These are phyloP conservation scores for Sciurus vulgaris DNA, from an alignment of 2,797 vertebrate species.

Conservation along the genomic window DNA sequence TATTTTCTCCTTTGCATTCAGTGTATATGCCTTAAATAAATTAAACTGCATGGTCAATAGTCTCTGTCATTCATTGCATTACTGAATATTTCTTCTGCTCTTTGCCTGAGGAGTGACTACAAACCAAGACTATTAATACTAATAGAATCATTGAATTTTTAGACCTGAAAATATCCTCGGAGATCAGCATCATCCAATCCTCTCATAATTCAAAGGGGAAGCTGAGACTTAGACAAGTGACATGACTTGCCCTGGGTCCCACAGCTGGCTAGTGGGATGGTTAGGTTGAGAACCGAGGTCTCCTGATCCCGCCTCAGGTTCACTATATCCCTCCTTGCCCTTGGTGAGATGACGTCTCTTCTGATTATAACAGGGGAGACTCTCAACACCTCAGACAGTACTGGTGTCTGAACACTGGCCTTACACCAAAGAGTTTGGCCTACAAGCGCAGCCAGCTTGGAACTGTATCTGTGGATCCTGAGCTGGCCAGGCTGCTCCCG, in stretches of 20 bases:
- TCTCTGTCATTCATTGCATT: slow-evolving; percentile 59
- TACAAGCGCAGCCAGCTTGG: background rate
- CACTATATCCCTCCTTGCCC: background rate
- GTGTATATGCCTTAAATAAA: slow-evolving; percentile 72
- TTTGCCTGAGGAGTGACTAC: slow-evolving; percentile 53
- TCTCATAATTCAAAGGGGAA: slow-evolving; percentile 31
- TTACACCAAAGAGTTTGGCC: background rate
- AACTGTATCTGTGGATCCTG: background rate
- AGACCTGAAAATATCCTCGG: background rate
- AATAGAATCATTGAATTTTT: slow-evolving; percentile 40
- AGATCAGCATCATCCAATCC: background rate
- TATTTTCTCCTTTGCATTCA: slow-evolving; percentile 74
- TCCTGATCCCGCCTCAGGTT: background rate
- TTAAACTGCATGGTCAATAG: slow-evolving; percentile 77
- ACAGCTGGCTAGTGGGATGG: background rate
- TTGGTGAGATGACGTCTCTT: background rate
- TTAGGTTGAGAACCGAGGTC: background rate
- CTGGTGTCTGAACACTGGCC: background rate
- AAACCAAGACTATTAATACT: slow-evolving; percentile 71
- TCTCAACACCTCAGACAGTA: background rate
- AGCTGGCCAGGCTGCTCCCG: background rate
- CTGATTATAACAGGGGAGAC: background rate
- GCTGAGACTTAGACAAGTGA: background rate
- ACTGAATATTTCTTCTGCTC: slow-evolving; percentile 65
- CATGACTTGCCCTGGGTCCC: background rate